phyloP scores from a whole-genome alignment of 2,888 invertebrate genomes.

The Cataglyphis rosenhaueri region DNA sequence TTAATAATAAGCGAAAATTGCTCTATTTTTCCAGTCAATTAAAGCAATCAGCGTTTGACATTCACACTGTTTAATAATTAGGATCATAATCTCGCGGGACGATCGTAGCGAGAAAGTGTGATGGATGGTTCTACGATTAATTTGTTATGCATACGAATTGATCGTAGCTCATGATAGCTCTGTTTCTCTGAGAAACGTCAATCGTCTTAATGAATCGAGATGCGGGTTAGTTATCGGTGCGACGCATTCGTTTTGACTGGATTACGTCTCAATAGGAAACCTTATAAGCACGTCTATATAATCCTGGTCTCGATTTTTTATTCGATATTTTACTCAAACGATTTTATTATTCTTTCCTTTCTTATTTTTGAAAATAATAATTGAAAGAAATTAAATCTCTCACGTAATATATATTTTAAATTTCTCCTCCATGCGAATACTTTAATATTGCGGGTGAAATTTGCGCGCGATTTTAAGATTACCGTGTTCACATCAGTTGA shows the following conservation, averaged over 20 bases:
- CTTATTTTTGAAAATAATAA: neutral
- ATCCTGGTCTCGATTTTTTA: neutral
- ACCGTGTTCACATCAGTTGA: neutral
- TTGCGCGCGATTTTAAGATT: neutral
- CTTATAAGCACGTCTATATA: conserved; percentile 47
- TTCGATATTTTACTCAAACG: neutral
- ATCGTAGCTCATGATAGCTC: conserved; percentile 13
- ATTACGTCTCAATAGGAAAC: conserved; percentile 54
- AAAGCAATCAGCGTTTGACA: conserved; percentile 8
- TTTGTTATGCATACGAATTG: conserved; percentile 35
- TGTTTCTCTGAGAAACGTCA: conserved; percentile 64
- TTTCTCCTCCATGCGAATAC: neutral
- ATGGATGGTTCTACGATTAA: conserved; percentile 38
- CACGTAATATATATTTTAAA: neutral
- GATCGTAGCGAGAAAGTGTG: neutral
- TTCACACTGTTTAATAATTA: conserved; percentile 32
- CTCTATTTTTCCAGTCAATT: conserved; percentile 37
- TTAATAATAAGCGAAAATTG: neutral
- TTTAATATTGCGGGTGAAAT: neutral
- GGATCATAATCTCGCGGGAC: neutral
- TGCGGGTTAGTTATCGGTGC: conserved; percentile 27
- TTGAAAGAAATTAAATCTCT: neutral
- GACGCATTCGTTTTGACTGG: conserved; percentile 62
- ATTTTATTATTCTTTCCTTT: neutral
- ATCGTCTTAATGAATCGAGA: conserved; percentile 64